Conservation (phyloP, 2,113 vertebrate species). For the Isichthys henryi region DNA sequence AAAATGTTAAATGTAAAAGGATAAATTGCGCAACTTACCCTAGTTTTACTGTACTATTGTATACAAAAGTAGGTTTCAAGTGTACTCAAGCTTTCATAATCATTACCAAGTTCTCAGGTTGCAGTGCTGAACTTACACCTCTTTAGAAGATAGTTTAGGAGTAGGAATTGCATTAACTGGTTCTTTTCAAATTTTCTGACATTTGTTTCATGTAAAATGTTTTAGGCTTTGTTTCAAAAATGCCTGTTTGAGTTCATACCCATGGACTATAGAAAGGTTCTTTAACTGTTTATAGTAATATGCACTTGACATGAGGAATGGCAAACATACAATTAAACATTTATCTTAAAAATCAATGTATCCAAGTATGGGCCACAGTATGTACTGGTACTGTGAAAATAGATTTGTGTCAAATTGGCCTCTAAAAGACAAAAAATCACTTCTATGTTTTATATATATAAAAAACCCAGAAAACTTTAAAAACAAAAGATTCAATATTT, state of each 20-base stretch:
- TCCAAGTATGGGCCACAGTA: not conserved
- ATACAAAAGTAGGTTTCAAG: too few relatives aligned
- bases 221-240: not conserved
- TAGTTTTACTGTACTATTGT: not conserved
- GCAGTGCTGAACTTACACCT: not conserved
- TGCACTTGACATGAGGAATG: not conserved
- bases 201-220: not conserved
- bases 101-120: not conserved
- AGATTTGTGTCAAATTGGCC: not conserved
- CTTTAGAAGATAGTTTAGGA: not conserved
- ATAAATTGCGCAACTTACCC: not conserved
- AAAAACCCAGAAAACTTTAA: not conserved
- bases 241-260: not conserved
- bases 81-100: not conserved
- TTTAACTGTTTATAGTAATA: not conserved
- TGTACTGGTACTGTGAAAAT: not conserved
- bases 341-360: not conserved
- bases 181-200: not conserved
- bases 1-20: not conserved
- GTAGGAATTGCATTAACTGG: not conserved
- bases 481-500: slow-evolving; percentile 35
- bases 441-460: too few relatives aligned
- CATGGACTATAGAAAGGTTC: not conserved
- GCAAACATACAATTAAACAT: not conserved
- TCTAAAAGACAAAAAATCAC: not conserved